A percentile compares a stretch with the other conserved stretches of the same genome.
phyloP scores from a whole-genome alignment of 2,888 invertebrate genomes.

The Oegoconia quadripuncta region DNA sequence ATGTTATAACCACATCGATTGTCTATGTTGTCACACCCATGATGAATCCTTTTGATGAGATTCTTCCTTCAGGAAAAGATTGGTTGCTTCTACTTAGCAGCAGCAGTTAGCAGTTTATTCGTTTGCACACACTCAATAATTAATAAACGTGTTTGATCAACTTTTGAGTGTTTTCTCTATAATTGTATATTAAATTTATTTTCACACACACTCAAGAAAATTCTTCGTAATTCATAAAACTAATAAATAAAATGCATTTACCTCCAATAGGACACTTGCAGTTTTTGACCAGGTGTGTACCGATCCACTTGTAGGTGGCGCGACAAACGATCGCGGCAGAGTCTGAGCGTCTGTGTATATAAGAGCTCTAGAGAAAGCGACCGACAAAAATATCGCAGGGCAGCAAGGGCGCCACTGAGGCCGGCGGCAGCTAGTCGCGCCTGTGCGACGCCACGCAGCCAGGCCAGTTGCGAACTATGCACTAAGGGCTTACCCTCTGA shows the following conservation, averaged over 20 bases:
- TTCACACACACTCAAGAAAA: too few species aligned
- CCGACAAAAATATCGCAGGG: slow-evolving; percentile 94
- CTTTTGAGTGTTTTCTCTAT: too few species aligned
- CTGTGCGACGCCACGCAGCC: slow-evolving; percentile 96
- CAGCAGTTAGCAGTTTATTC: too few species aligned
- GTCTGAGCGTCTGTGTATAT: slow-evolving; percentile 91
- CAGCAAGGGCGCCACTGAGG: slow-evolving; percentile 83
- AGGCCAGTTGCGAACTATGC: slow-evolving; percentile 95
- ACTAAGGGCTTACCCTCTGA: slow-evolving; percentile 96
- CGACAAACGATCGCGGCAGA: slow-evolving; percentile 92
- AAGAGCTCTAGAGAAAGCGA: slow-evolving; percentile 94
- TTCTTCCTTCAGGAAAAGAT: too few species aligned
- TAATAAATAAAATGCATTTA: slow-evolving; percentile 32
- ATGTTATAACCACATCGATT: too few species aligned
- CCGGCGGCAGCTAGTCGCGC: slow-evolving; percentile 88
- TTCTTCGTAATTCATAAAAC: neutral
- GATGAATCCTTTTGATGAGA: too few species aligned
- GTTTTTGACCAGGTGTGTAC: slow-evolving; percentile 91
- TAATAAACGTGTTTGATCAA: too few species aligned
- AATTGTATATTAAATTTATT: neutral
- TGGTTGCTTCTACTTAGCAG: too few species aligned
- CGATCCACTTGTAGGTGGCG: slow-evolving; percentile 94
- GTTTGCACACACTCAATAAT: too few species aligned
- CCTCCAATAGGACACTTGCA: slow-evolving; percentile 98
- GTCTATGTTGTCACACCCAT: too few species aligned